Conservation (phyloP, 2,113 vertebrate species). For the Perognathus longimembris region DNA sequence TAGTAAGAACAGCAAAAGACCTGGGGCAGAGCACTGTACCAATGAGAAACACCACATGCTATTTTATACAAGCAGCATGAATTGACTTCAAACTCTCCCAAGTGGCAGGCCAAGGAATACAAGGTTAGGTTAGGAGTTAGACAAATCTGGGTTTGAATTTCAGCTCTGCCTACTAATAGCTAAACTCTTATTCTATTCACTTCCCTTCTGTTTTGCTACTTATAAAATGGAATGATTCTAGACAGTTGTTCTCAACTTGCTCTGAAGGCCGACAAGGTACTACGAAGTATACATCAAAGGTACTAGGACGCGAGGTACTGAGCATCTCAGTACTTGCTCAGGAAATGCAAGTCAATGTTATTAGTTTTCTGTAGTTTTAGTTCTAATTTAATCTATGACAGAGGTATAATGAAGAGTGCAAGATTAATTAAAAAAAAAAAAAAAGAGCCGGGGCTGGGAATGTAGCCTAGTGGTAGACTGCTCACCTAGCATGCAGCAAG, state of each 20-base stretch:
- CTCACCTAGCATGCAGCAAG: no score
- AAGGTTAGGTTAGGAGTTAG: background rate
- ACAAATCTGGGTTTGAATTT: background rate
- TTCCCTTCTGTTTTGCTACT: background rate
- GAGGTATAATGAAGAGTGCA: background rate
- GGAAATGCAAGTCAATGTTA: background rate
- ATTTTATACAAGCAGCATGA: background rate
- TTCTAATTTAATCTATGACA: background rate
- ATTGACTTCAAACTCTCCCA: background rate
- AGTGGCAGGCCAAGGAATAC: background rate
- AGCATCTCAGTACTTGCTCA: background rate
- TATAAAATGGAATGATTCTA: background rate
- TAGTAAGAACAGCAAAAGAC: slow-evolving; percentile 12
- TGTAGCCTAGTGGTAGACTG: no score
- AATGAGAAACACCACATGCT: no score
- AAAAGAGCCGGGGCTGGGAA: no score
- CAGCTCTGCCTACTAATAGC: background rate
- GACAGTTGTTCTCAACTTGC: background rate
- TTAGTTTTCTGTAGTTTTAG: background rate
- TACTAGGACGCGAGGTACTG: background rate
- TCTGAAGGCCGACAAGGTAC: background rate
- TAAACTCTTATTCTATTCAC: background rate
- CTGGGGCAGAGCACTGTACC: background rate
- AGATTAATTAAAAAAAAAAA: slow-evolving; percentile 19
- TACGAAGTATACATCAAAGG: no score